These are phyloP conservation scores for Lacerta agilis DNA, from an alignment of 2,797 vertebrate species.

Conservation along the genomic window DNA sequence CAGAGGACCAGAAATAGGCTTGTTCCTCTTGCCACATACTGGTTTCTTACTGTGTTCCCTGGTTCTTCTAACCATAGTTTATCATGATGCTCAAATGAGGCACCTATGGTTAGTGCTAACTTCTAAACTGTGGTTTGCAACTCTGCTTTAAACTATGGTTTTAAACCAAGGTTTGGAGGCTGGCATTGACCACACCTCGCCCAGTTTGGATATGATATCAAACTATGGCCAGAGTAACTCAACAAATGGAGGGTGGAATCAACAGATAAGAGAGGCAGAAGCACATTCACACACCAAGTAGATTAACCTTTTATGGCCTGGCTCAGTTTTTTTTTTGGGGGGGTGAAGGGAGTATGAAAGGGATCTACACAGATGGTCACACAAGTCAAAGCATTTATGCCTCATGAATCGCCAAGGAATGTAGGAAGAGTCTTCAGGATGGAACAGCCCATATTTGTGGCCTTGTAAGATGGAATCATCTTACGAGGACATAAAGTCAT, in stretches of 20 bases:
- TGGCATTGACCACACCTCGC: no score
- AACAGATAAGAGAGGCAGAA: background rate
- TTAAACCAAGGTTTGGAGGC: background rate
- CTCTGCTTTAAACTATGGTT: background rate
- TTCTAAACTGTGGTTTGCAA: background rate
- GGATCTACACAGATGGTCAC: background rate
- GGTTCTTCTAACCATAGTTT: background rate
- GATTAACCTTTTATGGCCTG: background rate
- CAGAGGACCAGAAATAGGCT: background rate
- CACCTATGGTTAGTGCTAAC: background rate
- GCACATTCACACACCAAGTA: background rate
- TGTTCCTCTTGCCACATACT: background rate
- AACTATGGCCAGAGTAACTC: background rate
- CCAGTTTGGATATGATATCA: background rate
- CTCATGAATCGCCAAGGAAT: background rate
- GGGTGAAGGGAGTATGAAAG: background rate
- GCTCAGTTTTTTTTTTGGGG: background rate
- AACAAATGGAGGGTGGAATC: background rate
- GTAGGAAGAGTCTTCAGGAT: background rate
- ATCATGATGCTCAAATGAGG: background rate
- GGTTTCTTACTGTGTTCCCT: background rate
- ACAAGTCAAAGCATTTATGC: background rate
- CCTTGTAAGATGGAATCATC: background rate
- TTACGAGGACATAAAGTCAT: background rate
- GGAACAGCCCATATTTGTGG: constrained; percentile 5